Evolutionary conservation across 2,797 vertebrate species (phyloP).

Genomic region (Catharus ustulatus): DNA sequence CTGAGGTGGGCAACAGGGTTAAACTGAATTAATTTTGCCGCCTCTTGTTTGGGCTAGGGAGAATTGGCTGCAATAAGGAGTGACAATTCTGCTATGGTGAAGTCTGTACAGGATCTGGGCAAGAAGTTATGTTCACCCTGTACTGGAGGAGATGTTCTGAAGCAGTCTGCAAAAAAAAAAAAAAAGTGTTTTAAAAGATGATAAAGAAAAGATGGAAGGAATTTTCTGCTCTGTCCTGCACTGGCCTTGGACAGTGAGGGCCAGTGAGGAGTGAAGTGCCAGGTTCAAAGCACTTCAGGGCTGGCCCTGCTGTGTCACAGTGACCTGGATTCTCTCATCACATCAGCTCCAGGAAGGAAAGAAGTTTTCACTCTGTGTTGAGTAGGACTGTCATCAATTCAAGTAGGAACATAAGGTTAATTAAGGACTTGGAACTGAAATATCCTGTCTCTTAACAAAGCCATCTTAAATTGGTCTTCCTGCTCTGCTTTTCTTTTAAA

Average conservation of each 20-base stretch:
- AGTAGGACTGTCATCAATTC: background rate
- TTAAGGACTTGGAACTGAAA: background rate
- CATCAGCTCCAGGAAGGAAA: background rate
- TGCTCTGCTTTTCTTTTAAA: background rate
- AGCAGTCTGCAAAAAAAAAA: background rate
- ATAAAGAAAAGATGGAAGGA: background rate
- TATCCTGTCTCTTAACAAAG: background rate
- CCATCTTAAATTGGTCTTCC: background rate
- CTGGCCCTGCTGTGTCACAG: background rate
- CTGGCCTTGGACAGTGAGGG: background rate
- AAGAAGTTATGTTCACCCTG: background rate
- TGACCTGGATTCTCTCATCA: background rate
- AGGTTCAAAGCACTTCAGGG: fast-evolving
- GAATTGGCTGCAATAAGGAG: background rate
- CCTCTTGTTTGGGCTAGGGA: background rate
- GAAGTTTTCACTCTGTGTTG: background rate
- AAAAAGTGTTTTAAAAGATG: background rate
- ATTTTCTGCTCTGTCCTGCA: background rate
- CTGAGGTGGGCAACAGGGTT: background rate
- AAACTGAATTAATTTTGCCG: background rate
- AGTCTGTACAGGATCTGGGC: background rate
- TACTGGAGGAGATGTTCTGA: background rate
- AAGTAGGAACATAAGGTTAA: background rate
- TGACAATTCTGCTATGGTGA: background rate
- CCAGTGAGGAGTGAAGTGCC: background rate